phyloP scores from a whole-genome alignment of 2,888 invertebrate genomes.

The Oscheius sp. region DNA sequence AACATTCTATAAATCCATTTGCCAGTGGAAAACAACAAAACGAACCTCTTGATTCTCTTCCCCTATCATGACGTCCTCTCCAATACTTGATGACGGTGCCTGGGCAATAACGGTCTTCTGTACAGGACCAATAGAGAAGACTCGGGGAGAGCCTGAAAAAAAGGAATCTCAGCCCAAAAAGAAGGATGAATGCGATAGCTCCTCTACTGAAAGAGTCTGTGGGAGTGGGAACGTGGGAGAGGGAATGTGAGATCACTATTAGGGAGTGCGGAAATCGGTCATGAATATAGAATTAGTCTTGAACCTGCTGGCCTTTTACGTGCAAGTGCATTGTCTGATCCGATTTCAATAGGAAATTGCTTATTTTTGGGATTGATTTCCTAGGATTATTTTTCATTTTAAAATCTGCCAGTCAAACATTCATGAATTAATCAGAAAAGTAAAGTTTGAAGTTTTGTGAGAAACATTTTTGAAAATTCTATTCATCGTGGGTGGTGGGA shows the following conservation, averaged over 20 bases:
- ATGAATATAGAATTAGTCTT: conserved; percentile 31
- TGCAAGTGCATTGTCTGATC: conserved; percentile 10
- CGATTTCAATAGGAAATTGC: conserved; percentile 19
- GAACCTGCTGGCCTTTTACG: conserved; percentile 4
- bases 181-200: conserved; percentile 16
- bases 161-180: not conserved
- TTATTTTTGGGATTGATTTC: not conserved
- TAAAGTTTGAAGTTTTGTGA: too few species aligned
- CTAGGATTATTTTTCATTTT: too few species aligned
- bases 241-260: conserved; percentile 36
- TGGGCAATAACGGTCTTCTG: conserved; percentile 24
- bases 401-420: too few species aligned
- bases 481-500: too few species aligned
- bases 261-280: conserved; percentile 36
- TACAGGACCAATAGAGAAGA: conserved; percentile 47
- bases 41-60: conserved; percentile 16
- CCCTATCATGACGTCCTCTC: conserved; percentile 38
- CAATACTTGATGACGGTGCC: conserved; percentile 2
- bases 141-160: conserved; percentile 49
- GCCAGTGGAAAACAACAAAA: not conserved
- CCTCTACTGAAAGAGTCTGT: conserved; percentile 9
- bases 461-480: too few species aligned
- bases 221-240: conserved; percentile 30
- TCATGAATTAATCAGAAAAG: too few species aligned
- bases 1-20: conserved; percentile 42